Evolutionary conservation across 1,140 invertebrate species (phyloP), one percentile per base, ranked within the genome.

Genomic region (Adelges cooleyi): DNA sequence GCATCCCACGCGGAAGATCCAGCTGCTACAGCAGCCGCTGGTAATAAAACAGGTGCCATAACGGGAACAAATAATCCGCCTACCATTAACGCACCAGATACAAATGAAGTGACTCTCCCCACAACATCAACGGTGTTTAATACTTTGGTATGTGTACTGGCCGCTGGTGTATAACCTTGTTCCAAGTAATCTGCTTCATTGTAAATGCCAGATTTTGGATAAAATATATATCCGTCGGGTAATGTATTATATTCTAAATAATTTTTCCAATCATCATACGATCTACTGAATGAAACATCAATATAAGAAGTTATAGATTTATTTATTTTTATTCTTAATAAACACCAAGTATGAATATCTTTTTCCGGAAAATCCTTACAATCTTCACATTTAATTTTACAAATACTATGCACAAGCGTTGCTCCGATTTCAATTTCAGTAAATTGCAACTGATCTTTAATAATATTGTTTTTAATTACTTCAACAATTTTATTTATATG

Each of bases 251-350:
- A 38, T 38, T 54, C 20, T 6, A 40, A 22, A 40, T 54, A 54
- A 54, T 38, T 33, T 9, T 40, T n/a, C 52, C 52, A 54, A 54
- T 54, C 8, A 38, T 54, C 23, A 20, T 54, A 54, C 15, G 52
- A 22, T 40, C 52, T 54, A 6, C 22, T 5, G 2, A 15, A 4
- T 3, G 11, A 9, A 8, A 40, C 33, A 40, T 54, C 52, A 40
- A 38, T 15, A 13, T 40, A 54, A 40, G n/a, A 10, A 9, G 40
- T 15, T 40, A 15, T 23, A 8, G 1, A 3, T 11, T 20, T n/a
- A 23, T 40, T 13, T 6, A 54, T 13, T 40, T 54, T 54, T 40
- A 54, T 54, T 40, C 52, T 3, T 3, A 54, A 5, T 54, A 54
- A 38, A 23, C 9, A 8, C 52, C 52, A 54, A 38, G 9, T 13